These are phyloP conservation scores for Rhinatrema bivittatum DNA, from an alignment of 2,797 vertebrate genomes.

Conservation along the genomic window DNA sequence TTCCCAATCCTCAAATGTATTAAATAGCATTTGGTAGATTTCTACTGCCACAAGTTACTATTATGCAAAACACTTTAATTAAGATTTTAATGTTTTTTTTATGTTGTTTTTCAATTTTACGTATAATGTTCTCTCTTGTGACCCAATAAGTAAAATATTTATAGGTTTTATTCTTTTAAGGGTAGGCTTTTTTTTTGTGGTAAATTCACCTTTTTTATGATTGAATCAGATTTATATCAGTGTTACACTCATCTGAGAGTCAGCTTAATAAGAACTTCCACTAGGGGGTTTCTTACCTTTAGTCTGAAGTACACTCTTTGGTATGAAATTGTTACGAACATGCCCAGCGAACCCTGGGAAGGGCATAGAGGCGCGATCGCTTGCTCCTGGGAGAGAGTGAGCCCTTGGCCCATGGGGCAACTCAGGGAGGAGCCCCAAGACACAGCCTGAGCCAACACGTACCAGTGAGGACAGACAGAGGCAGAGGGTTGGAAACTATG, in stretches of 20 bases:
- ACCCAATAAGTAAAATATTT: slow-evolving; percentile 19
- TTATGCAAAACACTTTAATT: slow-evolving; percentile 33
- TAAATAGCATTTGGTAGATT: slow-evolving; percentile 19
- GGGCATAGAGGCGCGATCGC: no score
- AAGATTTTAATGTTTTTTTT: slow-evolving; percentile 31
- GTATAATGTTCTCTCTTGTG: slow-evolving; percentile 15
- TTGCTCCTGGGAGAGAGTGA: no score
- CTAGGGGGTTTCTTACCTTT: no score
- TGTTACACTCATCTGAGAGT: slow-evolving; percentile 4
- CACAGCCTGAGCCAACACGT: no score
- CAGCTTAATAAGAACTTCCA: no score
- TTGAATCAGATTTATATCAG: slow-evolving; percentile 7
- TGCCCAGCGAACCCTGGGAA: no score
- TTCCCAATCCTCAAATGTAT: slow-evolving; percentile 19
- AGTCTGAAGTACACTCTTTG: no score
- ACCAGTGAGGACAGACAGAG: no score
- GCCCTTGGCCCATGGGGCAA: no score
- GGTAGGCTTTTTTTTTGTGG: slow-evolving; percentile 17
- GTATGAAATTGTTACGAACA: no score
- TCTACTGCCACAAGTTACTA: slow-evolving; percentile 15
- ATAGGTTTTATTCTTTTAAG: slow-evolving; percentile 12
- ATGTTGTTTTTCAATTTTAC: slow-evolving; percentile 18
- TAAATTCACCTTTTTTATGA: slow-evolving; percentile 9
- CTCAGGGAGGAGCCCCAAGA: no score
- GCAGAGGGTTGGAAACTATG: no score